Percentiles rank a stretch among this genome's conserved stretches.
phyloP scores from a whole-genome alignment of 2,888 invertebrate species.

The Ferdinandea cuprea region DNA sequence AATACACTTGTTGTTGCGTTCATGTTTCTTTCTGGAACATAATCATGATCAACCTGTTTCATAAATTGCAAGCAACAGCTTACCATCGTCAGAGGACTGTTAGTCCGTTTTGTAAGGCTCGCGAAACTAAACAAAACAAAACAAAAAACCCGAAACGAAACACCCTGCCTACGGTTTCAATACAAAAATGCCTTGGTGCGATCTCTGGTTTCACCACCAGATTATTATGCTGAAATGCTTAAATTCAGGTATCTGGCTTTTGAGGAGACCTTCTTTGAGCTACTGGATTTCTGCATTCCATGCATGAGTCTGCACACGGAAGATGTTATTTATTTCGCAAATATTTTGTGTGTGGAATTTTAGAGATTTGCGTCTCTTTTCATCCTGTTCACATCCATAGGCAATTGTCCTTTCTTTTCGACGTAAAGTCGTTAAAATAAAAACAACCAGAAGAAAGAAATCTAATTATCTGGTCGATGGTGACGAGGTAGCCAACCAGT shows the following conservation, averaged over 20 bases:
- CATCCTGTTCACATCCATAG: constrained; percentile 24
- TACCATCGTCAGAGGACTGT: constrained; percentile 28
- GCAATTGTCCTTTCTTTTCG: constrained; percentile 16
- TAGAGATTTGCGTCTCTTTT: constrained; percentile 24
- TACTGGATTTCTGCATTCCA: constrained; percentile 61
- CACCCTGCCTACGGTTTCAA: constrained; percentile 27
- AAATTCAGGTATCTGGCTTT: constrained; percentile 39
- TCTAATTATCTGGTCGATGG: constrained; percentile 48
- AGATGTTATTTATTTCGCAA: constrained; percentile 22
- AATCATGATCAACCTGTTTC: constrained; percentile 74
- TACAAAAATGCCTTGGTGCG: constrained; percentile 51
- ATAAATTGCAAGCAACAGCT: constrained; percentile 66
- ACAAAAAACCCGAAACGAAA: constrained; percentile 19
- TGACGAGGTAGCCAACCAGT: constrained; percentile 21
- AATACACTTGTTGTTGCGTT: constrained; percentile 35
- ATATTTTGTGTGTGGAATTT: constrained; percentile 25
- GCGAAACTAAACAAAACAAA: constrained; percentile 8
- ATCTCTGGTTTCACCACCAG: constrained; percentile 48
- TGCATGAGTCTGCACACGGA: constrained; percentile 21
- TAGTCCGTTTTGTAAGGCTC: constrained; percentile 39
- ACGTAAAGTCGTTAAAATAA: constrained; percentile 40
- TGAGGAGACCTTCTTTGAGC: constrained; percentile 34
- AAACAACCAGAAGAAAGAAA: constrained; percentile 14
- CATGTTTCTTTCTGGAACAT: constrained; percentile 62
- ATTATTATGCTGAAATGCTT: constrained; percentile 43